These are phyloP conservation scores for Erebia palarica DNA, from an alignment of 2,888 invertebrate species.

Conservation along the genomic window DNA sequence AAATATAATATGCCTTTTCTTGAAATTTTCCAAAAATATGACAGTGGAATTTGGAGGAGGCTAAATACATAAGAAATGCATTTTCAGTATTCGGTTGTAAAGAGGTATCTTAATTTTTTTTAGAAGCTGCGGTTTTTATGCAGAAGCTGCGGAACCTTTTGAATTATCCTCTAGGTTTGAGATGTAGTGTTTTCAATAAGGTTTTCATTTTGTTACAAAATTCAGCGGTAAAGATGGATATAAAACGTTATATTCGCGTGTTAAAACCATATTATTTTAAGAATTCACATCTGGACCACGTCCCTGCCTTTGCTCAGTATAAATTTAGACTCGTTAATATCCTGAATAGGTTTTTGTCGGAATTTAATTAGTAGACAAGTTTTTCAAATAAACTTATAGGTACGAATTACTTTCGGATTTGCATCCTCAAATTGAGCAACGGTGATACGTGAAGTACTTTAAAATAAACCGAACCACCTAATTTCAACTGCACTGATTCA, in stretches of 20 bases:
- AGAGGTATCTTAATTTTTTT: too few relatives aligned
- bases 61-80: background rate
- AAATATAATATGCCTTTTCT: background rate
- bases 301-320: background rate
- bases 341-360: background rate
- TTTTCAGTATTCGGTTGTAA: background rate
- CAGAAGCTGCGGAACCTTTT: background rate
- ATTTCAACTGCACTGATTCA: constrained; percentile 47
- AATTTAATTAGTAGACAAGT: too few relatives aligned
- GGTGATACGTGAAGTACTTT: background rate
- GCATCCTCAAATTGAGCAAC: too few relatives aligned
- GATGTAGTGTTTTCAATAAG: background rate
- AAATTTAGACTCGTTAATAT: background rate
- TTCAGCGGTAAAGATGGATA: too few relatives aligned
- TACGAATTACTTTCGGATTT: too few relatives aligned
- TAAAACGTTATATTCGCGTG: background rate
- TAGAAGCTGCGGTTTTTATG: background rate
- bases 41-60: background rate
- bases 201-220: background rate
- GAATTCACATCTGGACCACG: background rate
- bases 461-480: background rate
- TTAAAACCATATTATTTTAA: background rate
- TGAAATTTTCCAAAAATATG: background rate
- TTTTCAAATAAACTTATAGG: too few relatives aligned
- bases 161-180: background rate